Conservation (phyloP, 2,888 invertebrate genomes). For the Acrobasis consociella region DNA sequence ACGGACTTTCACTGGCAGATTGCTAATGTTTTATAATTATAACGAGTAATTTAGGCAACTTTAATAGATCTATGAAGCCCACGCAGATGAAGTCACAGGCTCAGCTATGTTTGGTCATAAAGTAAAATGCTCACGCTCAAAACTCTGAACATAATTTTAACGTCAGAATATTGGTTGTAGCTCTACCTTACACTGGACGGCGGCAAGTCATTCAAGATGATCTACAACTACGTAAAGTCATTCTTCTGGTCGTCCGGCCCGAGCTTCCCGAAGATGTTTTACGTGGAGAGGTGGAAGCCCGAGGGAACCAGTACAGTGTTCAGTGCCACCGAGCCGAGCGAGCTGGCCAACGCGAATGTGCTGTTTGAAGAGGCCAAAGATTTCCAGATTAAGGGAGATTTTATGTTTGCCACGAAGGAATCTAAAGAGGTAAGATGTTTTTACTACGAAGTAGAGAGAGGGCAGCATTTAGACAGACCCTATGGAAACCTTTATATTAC, state of each 20-base stretch:
- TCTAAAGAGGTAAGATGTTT: constrained; percentile 79
- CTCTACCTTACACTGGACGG: constrained; percentile 90
- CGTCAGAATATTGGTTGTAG: constrained; percentile 66
- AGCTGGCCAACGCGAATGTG: constrained; percentile 75
- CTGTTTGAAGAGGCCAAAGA: constrained; percentile 88
- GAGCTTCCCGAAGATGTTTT: constrained; percentile 77
- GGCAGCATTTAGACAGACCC: no score
- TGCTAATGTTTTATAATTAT: no score
- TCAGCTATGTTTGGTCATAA: constrained; percentile 2
- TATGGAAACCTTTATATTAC: no score
- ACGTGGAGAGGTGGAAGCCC: constrained; percentile 87
- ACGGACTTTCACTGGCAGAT: no score
- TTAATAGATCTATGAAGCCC: no score
- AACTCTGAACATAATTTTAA: constrained; percentile 25
- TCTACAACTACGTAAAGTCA: constrained; percentile 89
- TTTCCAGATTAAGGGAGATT: constrained; percentile 92
- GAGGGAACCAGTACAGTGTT: constrained; percentile 86
- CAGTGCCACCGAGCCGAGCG: constrained; percentile 82
- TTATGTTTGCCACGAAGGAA: constrained; percentile 91
- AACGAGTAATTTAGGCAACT: no score
- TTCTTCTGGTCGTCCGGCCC: constrained; percentile 87
- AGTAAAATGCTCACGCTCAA: constrained; percentile 8
- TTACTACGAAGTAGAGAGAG: neutral
- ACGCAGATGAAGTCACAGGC: no score
- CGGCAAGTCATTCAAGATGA: constrained; percentile 86